Base-by-base conservation (phyloP, 2,113 vertebrate genomes). In the Sigmodon hispidus region DNA sequence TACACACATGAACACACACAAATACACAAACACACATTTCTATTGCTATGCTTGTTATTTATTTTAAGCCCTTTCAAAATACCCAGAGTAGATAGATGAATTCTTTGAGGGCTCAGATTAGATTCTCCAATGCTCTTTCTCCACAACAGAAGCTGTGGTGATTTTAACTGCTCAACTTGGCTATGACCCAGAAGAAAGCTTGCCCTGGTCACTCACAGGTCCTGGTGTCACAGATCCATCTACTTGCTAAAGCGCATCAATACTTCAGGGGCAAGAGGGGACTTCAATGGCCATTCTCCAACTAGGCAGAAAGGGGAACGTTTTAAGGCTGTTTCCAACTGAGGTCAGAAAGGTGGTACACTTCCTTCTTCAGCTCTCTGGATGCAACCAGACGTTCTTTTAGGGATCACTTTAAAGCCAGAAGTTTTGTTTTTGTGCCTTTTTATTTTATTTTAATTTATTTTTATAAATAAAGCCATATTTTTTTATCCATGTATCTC, bases 161-260 rank as follows among this genome's bases (percentile, higher is more conserved):
- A 84, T 57, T 61, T 43, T 7, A 16, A 16, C 57, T 61, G 57
- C 57, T 61, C 40, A 83, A 1, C 5, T 0, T 2, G 2, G 29
- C 43, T 11, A 16, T 6, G n/a, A 0, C 16, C 12, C 2, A 21
- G 11, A 59, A 84, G 48, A 0, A 31, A 4, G 50, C 7, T 10
- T 2, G 7, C 2, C 61, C 69, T 19, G 61, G 1, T 0, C 5
- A 1, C 9, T 3, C 4, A 0, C 0, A 0, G 76, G 43, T 69
- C 69, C 67, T 57, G 36, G 4, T 40, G 36, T 16, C 2, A 0
- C 0, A 1, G 15, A n/a, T 5, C 16, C 31, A 4, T 36, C 63
- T 29, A 1, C 36, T 9, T 0, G 0, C 29, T 3, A 4, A 31
- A 8, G 59, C 15, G 3, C 2, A 16, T 0, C 11, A 1, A 13